phyloP scores from a whole-genome alignment of 2,113 vertebrate species.

The Lutjanus erythropterus region DNA sequence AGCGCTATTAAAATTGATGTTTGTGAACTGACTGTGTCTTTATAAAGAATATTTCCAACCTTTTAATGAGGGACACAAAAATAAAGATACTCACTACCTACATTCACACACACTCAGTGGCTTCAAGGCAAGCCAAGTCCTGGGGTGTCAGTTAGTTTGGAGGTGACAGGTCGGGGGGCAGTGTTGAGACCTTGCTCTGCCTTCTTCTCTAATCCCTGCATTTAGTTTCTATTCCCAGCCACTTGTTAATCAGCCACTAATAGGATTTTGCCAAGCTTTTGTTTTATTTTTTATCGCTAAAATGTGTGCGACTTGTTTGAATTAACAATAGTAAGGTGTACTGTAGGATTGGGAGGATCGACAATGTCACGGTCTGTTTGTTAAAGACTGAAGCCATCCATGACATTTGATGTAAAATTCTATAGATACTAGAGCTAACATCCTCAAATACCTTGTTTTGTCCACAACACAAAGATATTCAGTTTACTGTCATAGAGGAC shows the following conservation, averaged over 20 bases:
- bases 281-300: conserved; percentile 51
- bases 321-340: conserved; percentile 6
- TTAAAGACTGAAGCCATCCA: neutral
- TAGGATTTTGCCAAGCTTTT: conserved; percentile 75
- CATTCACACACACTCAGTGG: neutral
- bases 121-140: conserved; percentile 2
- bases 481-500: too few species aligned
- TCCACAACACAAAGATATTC: too few species aligned
- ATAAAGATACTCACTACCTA: neutral
- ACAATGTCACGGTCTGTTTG: neutral
- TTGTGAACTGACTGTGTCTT: neutral
- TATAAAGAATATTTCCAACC: neutral
- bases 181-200: conserved; percentile 34
- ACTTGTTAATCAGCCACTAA: conserved; percentile 78
- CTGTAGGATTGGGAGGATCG: neutral
- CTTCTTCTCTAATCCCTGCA: conserved; percentile 77
- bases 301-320: conserved; percentile 38
- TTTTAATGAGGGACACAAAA: neutral
- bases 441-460: too few species aligned
- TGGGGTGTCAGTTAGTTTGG: conserved; percentile 39
- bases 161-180: conserved; percentile 47
- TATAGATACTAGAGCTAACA: too few species aligned
- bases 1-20: neutral
- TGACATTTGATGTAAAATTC: neutral
- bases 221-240: conserved; percentile 80